A percentile compares a stretch with the other conserved stretches of the same genome.
Conservation (phyloP, 1,140 invertebrate species). For the Calliopsis andreniformis region DNA sequence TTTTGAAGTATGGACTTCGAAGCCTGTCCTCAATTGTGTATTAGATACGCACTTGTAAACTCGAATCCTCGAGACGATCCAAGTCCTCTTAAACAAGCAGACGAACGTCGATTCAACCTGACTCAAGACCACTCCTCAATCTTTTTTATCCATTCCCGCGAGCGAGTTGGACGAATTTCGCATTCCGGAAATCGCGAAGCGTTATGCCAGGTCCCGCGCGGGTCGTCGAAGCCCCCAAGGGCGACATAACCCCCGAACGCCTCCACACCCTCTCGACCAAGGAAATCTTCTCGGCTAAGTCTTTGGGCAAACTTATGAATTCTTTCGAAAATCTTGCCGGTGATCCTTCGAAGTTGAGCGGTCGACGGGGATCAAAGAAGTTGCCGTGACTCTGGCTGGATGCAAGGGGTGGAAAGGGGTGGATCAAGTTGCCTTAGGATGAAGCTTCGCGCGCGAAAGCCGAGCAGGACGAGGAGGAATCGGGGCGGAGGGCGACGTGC, state of each 20-base stretch:
- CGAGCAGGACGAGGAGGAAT: constrained; percentile 24
- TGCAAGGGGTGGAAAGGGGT: constrained; percentile 65
- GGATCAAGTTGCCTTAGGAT: constrained; percentile 73
- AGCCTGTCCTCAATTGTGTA: too few relatives aligned
- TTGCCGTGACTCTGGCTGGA: constrained; percentile 55
- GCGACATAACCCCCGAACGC: constrained; percentile 46
- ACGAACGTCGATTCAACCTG: too few relatives aligned
- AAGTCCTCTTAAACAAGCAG: too few relatives aligned
- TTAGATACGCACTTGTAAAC: too few relatives aligned
- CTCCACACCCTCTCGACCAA: background rate
- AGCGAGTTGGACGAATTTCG: constrained; percentile 16
- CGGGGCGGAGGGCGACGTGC: constrained; percentile 47
- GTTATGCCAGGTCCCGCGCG: constrained; percentile 27
- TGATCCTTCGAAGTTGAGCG: constrained; percentile 76
- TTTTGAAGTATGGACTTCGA: too few relatives aligned
- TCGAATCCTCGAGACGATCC: too few relatives aligned
- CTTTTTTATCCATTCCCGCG: constrained; percentile 31
- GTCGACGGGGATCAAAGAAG: constrained; percentile 78
- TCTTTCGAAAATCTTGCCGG: constrained; percentile 77
- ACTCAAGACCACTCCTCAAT: constrained; percentile 2
- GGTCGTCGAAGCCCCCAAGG: constrained; percentile 26
- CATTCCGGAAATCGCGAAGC: constrained; percentile 43
- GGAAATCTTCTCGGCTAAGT: constrained; percentile 59
- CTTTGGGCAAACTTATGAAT: constrained; percentile 76
- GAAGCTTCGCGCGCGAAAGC: constrained; percentile 55